Base-by-base conservation (phyloP, 1,140 invertebrate species). In the Achroia grisella region DNA sequence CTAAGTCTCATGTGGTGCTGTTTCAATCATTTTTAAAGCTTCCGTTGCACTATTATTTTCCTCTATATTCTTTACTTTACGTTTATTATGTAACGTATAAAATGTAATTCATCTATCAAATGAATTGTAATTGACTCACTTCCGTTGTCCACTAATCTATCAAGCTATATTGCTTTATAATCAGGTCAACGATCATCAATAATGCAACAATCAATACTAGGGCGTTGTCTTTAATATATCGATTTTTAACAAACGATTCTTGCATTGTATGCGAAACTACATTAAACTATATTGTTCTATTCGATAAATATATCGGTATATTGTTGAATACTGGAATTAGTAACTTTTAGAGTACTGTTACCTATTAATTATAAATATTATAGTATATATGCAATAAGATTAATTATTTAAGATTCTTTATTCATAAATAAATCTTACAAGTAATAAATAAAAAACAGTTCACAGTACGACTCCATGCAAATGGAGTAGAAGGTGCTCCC, bases 21-120 rank as follows among this genome's bases (percentile, higher is more conserved):
- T 58, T 59, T 67, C 61, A 66, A 54, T 52, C 41, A 46, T 15
- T 52, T 15, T 50, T 27, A 15, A 41, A 44, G 70, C 70, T 75
- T 71, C 74, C 65, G 74, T 58, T 58, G 36, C 34, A 10, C 1
- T 42, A 30, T 12, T 23, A 14, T 33, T 17, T 33, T 6, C 9
- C 13, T 35, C 12, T 42, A 33, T 33, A 11, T 32, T 31, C n/a
- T 33, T 32, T 42, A n/a, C 15, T 32, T 33, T 15, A 9, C 14
- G 12, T 42, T 28, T 29, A 8, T 29, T 10, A 14, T 42, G 6
- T 42, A 33, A 42, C 14, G 29, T 42, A 23, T 43, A 27, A 23
- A 37, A 37, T 14, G 35, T 14, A 14, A 10, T 37, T 10, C 13
- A 51, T 47, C 53, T 39, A 51, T 42, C 12, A 27, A 42, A 44